A percentile compares a stretch with the other conserved stretches of the same genome.
These are phyloP conservation scores for Sicus ferrugineus DNA, from an alignment of 2,888 invertebrate genomes.

Conservation along the genomic window DNA sequence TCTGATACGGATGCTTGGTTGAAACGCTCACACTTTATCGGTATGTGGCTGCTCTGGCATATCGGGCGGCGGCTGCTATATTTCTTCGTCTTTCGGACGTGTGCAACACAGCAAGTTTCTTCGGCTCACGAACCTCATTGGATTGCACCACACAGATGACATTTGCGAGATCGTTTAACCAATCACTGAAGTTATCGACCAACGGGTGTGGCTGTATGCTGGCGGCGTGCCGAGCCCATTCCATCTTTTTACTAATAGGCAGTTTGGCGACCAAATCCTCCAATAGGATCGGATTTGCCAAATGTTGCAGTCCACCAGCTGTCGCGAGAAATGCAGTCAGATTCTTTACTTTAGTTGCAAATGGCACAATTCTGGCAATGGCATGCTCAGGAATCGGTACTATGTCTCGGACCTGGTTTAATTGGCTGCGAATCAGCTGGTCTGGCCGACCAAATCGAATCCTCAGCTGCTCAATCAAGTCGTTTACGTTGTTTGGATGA, in stretches of 20 bases:
- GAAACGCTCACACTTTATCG: not conserved
- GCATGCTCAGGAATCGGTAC: not conserved
- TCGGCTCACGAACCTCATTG: not conserved
- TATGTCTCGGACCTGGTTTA: not conserved
- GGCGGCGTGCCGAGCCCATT: not conserved
- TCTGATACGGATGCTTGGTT: not conserved
- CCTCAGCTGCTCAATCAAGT: too few species aligned
- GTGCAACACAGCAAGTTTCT: not conserved
- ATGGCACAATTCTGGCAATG: not conserved
- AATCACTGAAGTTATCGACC: not conserved
- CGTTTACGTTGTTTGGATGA: not conserved
- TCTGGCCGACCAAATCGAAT: too few species aligned
- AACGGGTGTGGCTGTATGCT: not conserved
- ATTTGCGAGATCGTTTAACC: not conserved
- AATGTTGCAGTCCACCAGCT: conserved; percentile 2
- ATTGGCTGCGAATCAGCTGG: not conserved
- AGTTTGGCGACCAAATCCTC: not conserved
- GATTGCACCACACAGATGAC: not conserved
- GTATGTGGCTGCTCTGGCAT: not conserved
- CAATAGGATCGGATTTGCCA: not conserved
- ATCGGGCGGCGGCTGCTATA: not conserved
- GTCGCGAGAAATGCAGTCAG: conserved; percentile 8
- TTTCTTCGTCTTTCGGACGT: not conserved
- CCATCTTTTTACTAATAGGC: not conserved
- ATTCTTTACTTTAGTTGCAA: not conserved